Evolutionary conservation across 1,140 invertebrate genomes (phyloP).

Genomic region (Pseudoatta argentina): DNA sequence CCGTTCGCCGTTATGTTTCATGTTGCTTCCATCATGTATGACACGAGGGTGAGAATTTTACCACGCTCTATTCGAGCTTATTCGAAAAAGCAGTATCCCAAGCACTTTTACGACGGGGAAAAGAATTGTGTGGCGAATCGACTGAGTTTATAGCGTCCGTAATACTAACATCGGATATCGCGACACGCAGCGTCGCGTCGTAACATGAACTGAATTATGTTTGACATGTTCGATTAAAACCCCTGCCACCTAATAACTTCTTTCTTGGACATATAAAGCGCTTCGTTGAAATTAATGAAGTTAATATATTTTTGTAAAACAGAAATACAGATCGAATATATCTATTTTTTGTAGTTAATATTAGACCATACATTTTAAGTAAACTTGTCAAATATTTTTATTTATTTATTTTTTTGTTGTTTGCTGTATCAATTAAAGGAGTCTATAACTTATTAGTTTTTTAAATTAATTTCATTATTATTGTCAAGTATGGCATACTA

Average conservation of each 20-base stretch:
- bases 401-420: too few species aligned
- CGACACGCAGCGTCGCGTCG: neutral
- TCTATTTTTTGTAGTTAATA: neutral
- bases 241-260: neutral
- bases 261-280: neutral
- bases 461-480: too few species aligned
- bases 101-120: slow-evolving; percentile 33
- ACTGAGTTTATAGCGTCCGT: slow-evolving; percentile 26
- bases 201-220: slow-evolving; percentile 24
- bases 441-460: too few species aligned
- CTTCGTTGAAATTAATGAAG: neutral
- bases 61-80: neutral
- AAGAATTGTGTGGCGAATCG: slow-evolving; percentile 40
- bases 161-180: slow-evolving; percentile 26
- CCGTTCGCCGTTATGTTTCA: neutral
- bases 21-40: neutral
- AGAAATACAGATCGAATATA: neutral
- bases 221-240: slow-evolving; percentile 18
- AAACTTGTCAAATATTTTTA: too few species aligned
- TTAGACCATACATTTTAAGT: neutral
- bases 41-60: neutral
- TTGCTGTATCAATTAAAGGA: too few species aligned
- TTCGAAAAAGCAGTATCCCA: slow-evolving; percentile 5
- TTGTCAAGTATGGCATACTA: too few species aligned
- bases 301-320: neutral